Evolutionary conservation across 53 echinoderm and acorn worm genomes (phyloP).

Genomic region (Holothuria leucospilota): DNA sequence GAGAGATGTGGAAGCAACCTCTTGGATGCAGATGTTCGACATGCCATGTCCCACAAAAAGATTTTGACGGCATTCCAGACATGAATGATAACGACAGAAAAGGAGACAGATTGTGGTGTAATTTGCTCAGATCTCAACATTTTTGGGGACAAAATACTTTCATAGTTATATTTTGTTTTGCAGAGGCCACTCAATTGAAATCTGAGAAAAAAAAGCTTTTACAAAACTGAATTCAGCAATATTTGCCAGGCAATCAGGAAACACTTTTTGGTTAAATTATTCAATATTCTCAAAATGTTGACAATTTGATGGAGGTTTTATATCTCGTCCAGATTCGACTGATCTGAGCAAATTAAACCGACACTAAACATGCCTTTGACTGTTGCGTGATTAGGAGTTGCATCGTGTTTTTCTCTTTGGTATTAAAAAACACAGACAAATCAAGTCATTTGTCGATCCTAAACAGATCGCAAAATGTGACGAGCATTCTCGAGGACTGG

Average conservation of each 20-base stretch:
- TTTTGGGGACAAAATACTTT: too few species aligned
- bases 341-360: conserved; percentile 13
- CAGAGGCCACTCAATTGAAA: too few species aligned
- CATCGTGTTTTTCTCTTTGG: neutral
- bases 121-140: neutral
- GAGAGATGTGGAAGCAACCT: neutral
- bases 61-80: conserved; percentile 21
- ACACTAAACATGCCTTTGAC: conserved; percentile 20
- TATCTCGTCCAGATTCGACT: too few species aligned
- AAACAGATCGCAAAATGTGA: neutral
- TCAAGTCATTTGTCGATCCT: neutral
- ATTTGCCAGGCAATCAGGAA: too few species aligned
- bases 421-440: conserved; percentile 8
- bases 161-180: too few species aligned
- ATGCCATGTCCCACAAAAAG: conserved; percentile 34
- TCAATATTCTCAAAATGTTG: too few species aligned
- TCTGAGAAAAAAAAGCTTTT: too few species aligned
- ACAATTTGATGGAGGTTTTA: too few species aligned
- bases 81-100: neutral
- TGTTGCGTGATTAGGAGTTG: conserved; percentile 3
- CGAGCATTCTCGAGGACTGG: conserved; percentile 27
- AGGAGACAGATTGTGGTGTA: neutral
- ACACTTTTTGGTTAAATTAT: too few species aligned
- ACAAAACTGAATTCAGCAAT: too few species aligned
- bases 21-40: conserved; percentile 3